Evolutionary conservation across 1,140 invertebrate species (phyloP).

Genomic region (Eciton burchellii): DNA sequence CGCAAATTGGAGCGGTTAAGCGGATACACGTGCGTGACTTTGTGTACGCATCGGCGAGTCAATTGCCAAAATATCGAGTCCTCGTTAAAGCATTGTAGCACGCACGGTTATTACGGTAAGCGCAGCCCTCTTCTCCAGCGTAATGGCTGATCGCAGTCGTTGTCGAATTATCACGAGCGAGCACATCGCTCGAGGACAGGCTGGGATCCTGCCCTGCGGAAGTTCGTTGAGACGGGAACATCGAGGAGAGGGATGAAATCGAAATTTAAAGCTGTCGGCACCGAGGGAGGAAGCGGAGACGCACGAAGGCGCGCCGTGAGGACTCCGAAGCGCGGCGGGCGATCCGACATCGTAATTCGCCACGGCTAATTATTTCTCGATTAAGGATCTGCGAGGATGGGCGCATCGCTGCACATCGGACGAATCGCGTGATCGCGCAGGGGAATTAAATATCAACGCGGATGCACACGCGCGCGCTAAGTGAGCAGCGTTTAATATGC

Average conservation of each 20-base stretch:
- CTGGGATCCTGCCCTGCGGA: background rate
- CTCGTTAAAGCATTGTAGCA: slow-evolving; percentile 47
- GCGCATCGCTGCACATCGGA: background rate
- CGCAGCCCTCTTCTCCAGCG: slow-evolving; percentile 31
- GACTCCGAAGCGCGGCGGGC: too few species aligned
- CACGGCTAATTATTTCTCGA: slow-evolving; percentile 49
- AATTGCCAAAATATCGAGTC: slow-evolving; percentile 33
- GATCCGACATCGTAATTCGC: slow-evolving; percentile 6
- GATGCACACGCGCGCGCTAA: background rate
- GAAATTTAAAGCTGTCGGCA: slow-evolving; percentile 20
- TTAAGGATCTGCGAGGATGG: background rate
- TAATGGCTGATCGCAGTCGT: slow-evolving; percentile 44
- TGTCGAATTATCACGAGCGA: slow-evolving; percentile 48
- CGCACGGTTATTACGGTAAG: slow-evolving; percentile 46
- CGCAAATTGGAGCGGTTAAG: slow-evolving; percentile 44
- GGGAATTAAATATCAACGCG: slow-evolving; percentile 30
- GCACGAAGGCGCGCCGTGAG: background rate
- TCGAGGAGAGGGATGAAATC: background rate
- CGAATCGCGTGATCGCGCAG: slow-evolving; percentile 20
- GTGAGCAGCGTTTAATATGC: slow-evolving; percentile 24
- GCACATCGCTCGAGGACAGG: background rate
- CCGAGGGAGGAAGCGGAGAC: background rate
- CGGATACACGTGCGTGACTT: slow-evolving; percentile 48
- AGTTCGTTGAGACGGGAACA: background rate
- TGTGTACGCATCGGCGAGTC: slow-evolving; percentile 29